phyloP scores from a whole-genome alignment of 2,113 vertebrate species.

The pig (Sus scrofa) region T2T-Sscrofa CM000830.6:106881001-106881500 shows the following conservation, averaged over 20 bases:
- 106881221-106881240: background rate
- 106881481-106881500: too few species aligned
- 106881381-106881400: constrained; percentile 33
- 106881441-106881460: too few species aligned
- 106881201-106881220: background rate
- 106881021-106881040: too few species aligned
- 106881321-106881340: background rate
- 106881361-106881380: background rate
- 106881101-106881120: constrained; percentile 22
- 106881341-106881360: constrained; percentile 24
- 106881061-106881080: too few species aligned
- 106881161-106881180: background rate
- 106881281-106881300: background rate
- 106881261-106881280: background rate
- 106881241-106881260: background rate
- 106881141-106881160: background rate
- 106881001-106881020: too few species aligned
- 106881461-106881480: too few species aligned
- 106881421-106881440: too few species aligned
- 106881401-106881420: too few species aligned
- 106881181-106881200: background rate
- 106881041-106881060: too few species aligned
- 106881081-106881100: too few species aligned
- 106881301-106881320: background rate
- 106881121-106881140: background rate